Conservation (phyloP, 2,113 vertebrate genomes). For the Corynorhinus townsendii region DNA sequence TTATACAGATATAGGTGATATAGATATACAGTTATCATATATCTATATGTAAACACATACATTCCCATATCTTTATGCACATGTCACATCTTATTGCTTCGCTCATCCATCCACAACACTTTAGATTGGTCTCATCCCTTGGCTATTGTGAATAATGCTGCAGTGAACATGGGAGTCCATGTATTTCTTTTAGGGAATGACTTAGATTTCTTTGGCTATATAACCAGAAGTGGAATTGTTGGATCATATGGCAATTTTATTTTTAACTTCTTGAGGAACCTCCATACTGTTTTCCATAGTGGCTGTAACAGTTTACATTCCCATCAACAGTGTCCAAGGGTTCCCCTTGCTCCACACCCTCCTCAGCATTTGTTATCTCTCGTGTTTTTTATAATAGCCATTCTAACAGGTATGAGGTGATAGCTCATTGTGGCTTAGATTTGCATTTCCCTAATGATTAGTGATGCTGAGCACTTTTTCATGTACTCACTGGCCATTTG, state of each 20-base stretch:
- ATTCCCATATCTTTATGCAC: background rate
- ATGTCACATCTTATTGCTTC: background rate
- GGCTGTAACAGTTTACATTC: background rate
- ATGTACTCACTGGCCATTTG: background rate
- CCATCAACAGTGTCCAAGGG: background rate
- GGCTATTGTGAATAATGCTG: background rate
- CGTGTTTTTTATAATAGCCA: background rate
- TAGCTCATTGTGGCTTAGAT: background rate
- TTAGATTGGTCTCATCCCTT: background rate
- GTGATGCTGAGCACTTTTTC: background rate
- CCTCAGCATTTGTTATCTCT: background rate
- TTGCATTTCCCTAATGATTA: background rate
- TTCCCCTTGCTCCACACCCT: background rate
- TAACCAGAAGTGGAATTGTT: background rate
- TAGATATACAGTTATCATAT: background rate
- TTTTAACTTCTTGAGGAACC: background rate
- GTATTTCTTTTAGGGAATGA: background rate
- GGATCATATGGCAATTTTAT: background rate
- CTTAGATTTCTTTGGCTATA: background rate
- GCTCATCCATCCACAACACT: background rate
- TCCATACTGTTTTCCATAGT: background rate
- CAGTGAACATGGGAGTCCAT: no score
- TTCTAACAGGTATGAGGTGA: background rate
- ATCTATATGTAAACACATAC: background rate
- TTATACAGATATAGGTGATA: background rate